Percentiles rank a stretch among this genome's conserved stretches.
Evolutionary conservation across 64 coral and sea anemone species (phyloP).

Genomic region (Orbicella faveolata): DNA sequence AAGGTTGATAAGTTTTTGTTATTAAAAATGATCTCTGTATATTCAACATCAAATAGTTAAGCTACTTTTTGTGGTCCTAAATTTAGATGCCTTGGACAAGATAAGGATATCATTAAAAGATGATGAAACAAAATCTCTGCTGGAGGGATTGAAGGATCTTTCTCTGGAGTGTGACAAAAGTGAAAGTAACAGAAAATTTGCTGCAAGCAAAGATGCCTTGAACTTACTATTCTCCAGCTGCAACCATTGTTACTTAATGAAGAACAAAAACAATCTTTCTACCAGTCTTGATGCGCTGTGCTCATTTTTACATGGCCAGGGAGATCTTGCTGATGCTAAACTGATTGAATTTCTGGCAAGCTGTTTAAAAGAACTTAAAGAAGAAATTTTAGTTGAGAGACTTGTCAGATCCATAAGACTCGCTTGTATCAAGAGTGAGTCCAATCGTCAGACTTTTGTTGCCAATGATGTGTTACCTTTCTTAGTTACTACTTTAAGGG

Average conservation of each 20-base stretch:
- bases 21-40: too few relatives aligned
- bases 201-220: slow-evolving; percentile 60
- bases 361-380: slow-evolving; percentile 67
- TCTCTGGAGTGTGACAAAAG: slow-evolving; percentile 59
- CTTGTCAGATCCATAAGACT: slow-evolving; percentile 45
- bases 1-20: too few relatives aligned
- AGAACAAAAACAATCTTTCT: slow-evolving; percentile 36
- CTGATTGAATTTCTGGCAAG: slow-evolving; percentile 57
- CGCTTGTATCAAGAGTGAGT: slow-evolving; percentile 80
- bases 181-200: slow-evolving; percentile 87
- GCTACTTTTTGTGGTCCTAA: background rate
- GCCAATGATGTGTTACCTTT: slow-evolving; percentile 58
- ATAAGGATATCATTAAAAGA: slow-evolving; percentile 24
- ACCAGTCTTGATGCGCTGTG: slow-evolving; percentile 60
- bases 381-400: slow-evolving; percentile 34
- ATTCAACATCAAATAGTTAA: background rate
- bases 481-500: slow-evolving; percentile 65
- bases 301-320: slow-evolving; percentile 69
- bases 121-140: slow-evolving; percentile 13
- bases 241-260: slow-evolving; percentile 52
- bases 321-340: slow-evolving; percentile 46
- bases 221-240: slow-evolving; percentile 46
- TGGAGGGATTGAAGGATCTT: slow-evolving; percentile 41
- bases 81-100: slow-evolving; percentile 45
- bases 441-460: slow-evolving; percentile 86